These are phyloP conservation scores for Agrotis ipsilon DNA, from an alignment of 2,888 invertebrate species.

Conservation along the genomic window DNA sequence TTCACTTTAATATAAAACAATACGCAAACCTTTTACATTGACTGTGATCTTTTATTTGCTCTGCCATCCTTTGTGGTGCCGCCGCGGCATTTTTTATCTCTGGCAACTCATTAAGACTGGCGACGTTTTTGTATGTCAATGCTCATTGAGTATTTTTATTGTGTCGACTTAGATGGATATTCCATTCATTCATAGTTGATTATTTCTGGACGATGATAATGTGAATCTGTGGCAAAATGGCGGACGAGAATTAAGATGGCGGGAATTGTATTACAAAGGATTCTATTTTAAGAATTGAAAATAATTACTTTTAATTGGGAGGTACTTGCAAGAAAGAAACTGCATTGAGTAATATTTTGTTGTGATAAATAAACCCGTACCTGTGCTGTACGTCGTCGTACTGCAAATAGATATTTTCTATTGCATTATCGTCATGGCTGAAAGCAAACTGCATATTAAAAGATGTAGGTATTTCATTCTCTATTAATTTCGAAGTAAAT, in stretches of 20 bases:
- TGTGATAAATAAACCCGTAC: too few species aligned
- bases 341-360: neutral
- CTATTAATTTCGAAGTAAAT: too few species aligned
- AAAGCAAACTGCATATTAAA: too few species aligned
- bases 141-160: constrained; percentile 71
- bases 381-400: too few species aligned
- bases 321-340: neutral
- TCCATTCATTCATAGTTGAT: constrained; percentile 66
- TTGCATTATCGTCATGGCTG: too few species aligned
- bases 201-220: constrained; percentile 47
- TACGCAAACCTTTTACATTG: constrained; percentile 86
- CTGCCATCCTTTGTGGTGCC: constrained; percentile 83
- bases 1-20: constrained; percentile 91
- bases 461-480: too few species aligned
- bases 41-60: constrained; percentile 85
- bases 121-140: constrained; percentile 68
- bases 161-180: constrained; percentile 72
- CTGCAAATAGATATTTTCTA: neutral
- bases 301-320: neutral
- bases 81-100: constrained; percentile 86
- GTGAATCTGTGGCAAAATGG: constrained; percentile 50
- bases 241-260: constrained; percentile 31
- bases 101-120: constrained; percentile 85
- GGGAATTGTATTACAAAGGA: neutral
- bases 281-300: neutral